Percentiles rank a stretch among this genome's conserved stretches.
phyloP scores from a whole-genome alignment of 2,888 invertebrate genomes.

The Chrysolina haemoptera region DNA sequence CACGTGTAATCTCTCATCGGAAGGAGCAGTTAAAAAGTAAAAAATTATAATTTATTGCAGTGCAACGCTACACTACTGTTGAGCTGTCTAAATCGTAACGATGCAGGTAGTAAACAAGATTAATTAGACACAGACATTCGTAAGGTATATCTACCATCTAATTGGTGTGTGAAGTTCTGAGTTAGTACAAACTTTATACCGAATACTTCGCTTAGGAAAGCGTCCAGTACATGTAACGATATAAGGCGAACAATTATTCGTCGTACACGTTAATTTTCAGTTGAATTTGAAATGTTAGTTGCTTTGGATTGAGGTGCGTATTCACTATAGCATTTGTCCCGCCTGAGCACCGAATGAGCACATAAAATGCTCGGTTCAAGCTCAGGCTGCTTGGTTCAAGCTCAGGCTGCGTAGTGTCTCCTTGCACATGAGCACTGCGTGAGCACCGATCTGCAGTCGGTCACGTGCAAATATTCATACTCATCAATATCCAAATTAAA shows the following conservation, averaged over 20 bases:
- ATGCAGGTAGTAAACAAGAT: conserved; percentile 16
- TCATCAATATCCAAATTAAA: too few species aligned
- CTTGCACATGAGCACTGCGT: too few species aligned
- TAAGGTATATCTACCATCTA: conserved; percentile 22
- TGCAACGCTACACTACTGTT: conserved; percentile 17
- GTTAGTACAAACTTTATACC: not conserved
- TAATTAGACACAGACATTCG: conserved; percentile 22
- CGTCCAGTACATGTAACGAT: conserved; percentile 8
- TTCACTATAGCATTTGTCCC: too few species aligned
- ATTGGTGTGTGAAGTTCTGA: conserved; percentile 20
- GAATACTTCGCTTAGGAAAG: conserved; percentile 4
- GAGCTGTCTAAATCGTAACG: conserved; percentile 1
- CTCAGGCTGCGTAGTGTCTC: too few species aligned
- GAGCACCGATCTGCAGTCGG: too few species aligned
- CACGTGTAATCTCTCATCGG: conserved; percentile 6
- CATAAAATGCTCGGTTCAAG: too few species aligned
- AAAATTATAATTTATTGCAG: conserved; percentile 16
- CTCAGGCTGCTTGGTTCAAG: too few species aligned
- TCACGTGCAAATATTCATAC: too few species aligned
- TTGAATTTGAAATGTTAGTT: not conserved
- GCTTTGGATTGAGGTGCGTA: not conserved
- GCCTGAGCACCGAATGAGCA: too few species aligned
- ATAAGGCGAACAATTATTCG: not conserved
- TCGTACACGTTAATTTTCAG: conserved; percentile 2
- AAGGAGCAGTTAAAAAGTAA: conserved; percentile 2